A percentile compares a stretch with the other conserved stretches of the same genome.
Conservation (phyloP, 2,797 vertebrate species). For the Enteromius argenteus region DNA sequence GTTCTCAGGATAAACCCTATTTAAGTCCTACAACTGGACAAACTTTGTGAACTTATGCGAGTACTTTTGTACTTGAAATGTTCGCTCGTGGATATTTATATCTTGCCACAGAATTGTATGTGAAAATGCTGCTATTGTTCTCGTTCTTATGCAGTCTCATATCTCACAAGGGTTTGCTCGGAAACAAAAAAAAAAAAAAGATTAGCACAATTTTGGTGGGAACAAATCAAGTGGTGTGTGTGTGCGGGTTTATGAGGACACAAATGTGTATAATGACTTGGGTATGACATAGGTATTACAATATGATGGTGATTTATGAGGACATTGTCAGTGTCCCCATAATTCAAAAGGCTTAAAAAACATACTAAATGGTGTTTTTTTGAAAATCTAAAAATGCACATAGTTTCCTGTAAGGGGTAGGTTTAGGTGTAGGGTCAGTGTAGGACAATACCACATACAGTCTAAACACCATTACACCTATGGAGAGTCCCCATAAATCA, state of each 20-base stretch:
- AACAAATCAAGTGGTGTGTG: background rate
- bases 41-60: conserved; percentile 23
- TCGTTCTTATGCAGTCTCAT: background rate
- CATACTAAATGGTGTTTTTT: too few relatives aligned
- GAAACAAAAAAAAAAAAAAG: background rate
- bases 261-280: too few relatives aligned
- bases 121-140: conserved; percentile 24
- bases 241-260: background rate
- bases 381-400: too few relatives aligned
- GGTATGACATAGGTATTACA: too few relatives aligned
- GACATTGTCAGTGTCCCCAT: too few relatives aligned
- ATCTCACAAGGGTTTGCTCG: background rate
- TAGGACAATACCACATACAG: too few relatives aligned
- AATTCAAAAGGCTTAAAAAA: too few relatives aligned
- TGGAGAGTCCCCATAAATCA: too few relatives aligned
- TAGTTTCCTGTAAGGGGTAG: too few relatives aligned
- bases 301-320: too few relatives aligned
- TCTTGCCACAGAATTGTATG: conserved; percentile 7
- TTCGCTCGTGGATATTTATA: conserved; percentile 10
- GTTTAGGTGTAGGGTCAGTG: too few relatives aligned
- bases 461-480: too few relatives aligned
- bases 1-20: conserved; percentile 1
- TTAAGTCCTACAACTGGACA: background rate
- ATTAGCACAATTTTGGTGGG: conserved; percentile 5
- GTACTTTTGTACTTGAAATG: conserved; percentile 8